Conservation (phyloP, 2,797 vertebrate species). For the Cyprinodon diabolis region DNA sequence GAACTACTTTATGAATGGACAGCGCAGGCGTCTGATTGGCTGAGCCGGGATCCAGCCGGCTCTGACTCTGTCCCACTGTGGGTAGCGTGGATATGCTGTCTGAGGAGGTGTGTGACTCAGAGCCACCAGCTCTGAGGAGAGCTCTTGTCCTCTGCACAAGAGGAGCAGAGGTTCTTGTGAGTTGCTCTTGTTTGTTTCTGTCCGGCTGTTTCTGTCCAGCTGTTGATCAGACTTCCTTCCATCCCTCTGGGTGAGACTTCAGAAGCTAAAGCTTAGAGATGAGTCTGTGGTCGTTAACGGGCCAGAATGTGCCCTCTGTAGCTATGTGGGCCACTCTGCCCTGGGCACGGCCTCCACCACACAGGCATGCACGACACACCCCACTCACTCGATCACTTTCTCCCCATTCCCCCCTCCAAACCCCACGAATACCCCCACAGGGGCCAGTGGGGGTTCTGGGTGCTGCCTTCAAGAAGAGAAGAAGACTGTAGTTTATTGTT, state of each 20-base stretch:
- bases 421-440: not conserved
- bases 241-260: conserved; percentile 51
- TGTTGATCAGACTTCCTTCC: conserved; percentile 64
- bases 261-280: conserved; percentile 8
- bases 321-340: conserved; percentile 25
- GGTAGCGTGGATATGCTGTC: conserved; percentile 25
- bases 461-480: not conserved
- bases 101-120: conserved; percentile 52
- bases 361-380: conserved; percentile 10
- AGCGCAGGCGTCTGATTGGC: conserved; percentile 70
- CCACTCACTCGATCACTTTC: not conserved
- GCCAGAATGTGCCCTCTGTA: conserved; percentile 9
- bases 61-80: conserved; percentile 45
- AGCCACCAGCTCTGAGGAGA: conserved; percentile 48
- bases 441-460: not conserved
- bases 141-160: conserved; percentile 72
- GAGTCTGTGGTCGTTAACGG: conserved; percentile 29
- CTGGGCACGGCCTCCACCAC: conserved; percentile 9
- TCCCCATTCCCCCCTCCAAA: conserved; percentile 18
- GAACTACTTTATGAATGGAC: conserved; percentile 82
- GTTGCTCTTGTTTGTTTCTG: conserved; percentile 32
- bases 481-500: conserved; percentile 43
- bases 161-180: conserved; percentile 49
- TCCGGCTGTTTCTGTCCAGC: conserved; percentile 56
- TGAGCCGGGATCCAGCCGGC: conserved; percentile 31